A percentile compares a stretch with the other conserved stretches of the same genome.
Conservation (phyloP, 2,113 vertebrate genomes). For the Ariopsis seemanni region DNA sequence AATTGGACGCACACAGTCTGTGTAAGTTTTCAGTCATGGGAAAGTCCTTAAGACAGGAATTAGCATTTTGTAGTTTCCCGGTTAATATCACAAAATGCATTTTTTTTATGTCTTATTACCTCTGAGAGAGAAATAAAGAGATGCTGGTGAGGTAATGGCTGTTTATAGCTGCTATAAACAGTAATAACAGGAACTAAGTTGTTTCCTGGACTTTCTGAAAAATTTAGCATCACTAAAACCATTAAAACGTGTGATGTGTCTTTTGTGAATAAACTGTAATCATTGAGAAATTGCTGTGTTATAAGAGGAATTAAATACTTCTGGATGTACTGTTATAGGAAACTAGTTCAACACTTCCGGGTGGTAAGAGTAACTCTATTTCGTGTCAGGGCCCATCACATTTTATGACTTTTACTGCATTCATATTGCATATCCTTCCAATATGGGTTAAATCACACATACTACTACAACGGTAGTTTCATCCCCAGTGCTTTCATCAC, state of each 20-base stretch:
- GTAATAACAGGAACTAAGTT: background rate
- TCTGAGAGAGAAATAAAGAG: background rate
- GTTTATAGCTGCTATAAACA: constrained; percentile 1
- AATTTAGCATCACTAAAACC: background rate
- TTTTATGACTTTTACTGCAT: background rate
- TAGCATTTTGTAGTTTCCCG: background rate
- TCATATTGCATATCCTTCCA: background rate
- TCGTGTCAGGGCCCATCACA: background rate
- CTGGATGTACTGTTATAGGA: background rate
- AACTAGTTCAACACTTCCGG: background rate
- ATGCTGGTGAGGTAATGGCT: background rate
- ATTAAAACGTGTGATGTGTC: background rate
- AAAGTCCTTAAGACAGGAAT: background rate
- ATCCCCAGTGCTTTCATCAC: background rate
- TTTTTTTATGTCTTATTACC: background rate
- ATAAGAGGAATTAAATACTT: background rate
- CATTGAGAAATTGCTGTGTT: background rate
- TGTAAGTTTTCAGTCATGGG: too few species aligned
- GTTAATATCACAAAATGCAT: too few species aligned
- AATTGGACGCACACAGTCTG: too few species aligned
- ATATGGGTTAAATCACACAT: background rate
- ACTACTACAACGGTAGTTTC: background rate
- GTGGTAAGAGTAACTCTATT: background rate
- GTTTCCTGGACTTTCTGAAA: background rate
- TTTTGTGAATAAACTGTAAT: constrained; percentile 1